Evolutionary conservation across 2,113 vertebrate genomes (phyloP).

Genomic region (Urocynchramus pylzowi): DNA sequence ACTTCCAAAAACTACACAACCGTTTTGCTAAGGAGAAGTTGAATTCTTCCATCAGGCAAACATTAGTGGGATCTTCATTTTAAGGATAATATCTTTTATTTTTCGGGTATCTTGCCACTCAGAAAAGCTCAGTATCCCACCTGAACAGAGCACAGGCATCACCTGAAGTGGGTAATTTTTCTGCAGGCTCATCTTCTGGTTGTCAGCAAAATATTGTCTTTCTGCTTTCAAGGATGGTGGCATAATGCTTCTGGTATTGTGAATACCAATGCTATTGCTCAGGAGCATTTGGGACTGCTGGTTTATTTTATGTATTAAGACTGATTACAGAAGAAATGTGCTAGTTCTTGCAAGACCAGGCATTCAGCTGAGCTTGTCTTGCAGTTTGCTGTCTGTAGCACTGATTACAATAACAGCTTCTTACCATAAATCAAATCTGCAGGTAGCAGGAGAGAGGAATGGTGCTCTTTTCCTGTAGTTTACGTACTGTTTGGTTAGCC

Average conservation of each 20-base stretch:
- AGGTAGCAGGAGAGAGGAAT: neutral
- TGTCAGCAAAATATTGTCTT: neutral
- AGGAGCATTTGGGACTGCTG: neutral
- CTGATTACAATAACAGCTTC: neutral
- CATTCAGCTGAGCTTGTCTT: neutral
- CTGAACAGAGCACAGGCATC: neutral
- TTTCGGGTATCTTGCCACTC: neutral
- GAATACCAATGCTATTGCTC: neutral
- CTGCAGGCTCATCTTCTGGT: neutral
- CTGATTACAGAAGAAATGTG: neutral
- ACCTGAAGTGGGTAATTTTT: neutral
- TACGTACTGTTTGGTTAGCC: neutral
- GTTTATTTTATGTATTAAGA: neutral
- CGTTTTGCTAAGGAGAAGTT: neutral
- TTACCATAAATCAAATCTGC: neutral
- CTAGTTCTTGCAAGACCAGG: neutral
- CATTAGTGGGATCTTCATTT: neutral
- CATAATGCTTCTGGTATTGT: neutral
- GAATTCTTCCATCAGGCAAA: neutral
- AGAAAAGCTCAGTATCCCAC: neutral
- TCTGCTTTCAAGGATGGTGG: neutral
- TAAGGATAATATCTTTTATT: neutral
- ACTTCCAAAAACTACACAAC: neutral
- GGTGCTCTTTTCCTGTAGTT: neutral
- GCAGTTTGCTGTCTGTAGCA: neutral